Evolutionary conservation across 2,888 invertebrate genomes (phyloP).

Genomic region (Aporophyla nigra): DNA sequence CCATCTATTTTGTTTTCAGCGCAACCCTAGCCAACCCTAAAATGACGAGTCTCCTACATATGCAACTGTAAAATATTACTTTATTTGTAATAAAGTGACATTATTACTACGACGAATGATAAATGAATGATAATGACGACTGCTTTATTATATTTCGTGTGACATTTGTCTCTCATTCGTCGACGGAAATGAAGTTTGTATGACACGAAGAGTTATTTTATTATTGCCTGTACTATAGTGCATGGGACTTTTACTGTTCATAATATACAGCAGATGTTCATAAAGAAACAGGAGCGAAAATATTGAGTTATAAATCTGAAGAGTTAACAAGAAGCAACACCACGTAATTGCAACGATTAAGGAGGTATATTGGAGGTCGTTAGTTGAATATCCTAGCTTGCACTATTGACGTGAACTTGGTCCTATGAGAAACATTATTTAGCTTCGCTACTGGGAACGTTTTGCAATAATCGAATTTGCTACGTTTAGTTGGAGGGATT

Average conservation of each 20-base stretch:
- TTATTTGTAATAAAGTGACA: slow-evolving; percentile 28
- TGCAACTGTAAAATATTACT: slow-evolving; percentile 26
- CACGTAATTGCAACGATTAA: slow-evolving; percentile 10
- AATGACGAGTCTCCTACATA: neutral
- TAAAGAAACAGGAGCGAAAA: neutral
- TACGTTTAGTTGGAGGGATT: neutral
- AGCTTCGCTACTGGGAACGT: neutral
- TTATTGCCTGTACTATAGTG: neutral
- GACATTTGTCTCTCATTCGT: slow-evolving; percentile 52
- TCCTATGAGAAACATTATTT: neutral
- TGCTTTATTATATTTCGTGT: slow-evolving; percentile 35
- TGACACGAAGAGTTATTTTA: slow-evolving; percentile 27
- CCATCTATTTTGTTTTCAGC: neutral
- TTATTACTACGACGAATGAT: slow-evolving; percentile 55
- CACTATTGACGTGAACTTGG: neutral
- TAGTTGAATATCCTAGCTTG: slow-evolving; percentile 9
- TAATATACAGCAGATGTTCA: slow-evolving; percentile 35
- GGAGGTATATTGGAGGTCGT: neutral
- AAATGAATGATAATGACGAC: slow-evolving; percentile 57
- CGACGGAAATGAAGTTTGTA: slow-evolving; percentile 37
- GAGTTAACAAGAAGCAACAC: neutral
- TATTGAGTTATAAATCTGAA: neutral
- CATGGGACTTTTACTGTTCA: neutral
- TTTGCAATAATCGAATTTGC: neutral
- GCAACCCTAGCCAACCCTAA: neutral